Evolutionary conservation across 1,140 invertebrate species (phyloP), one percentile per base, ranked within the genome.

Genomic region (Drosophila sp.): DNA sequence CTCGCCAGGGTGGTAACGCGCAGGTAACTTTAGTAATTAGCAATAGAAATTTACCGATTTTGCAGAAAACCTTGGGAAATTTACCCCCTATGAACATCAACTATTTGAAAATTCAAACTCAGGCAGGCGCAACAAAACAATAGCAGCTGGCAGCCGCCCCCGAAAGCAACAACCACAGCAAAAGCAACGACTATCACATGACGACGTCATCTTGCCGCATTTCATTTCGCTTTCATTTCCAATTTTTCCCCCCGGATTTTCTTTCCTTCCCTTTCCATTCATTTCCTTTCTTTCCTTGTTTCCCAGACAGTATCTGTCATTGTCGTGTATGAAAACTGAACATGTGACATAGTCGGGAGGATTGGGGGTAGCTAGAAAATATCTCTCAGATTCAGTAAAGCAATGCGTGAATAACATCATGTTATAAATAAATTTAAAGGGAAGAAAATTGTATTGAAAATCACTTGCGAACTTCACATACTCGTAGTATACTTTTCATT

Each of bases 171-270:
- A 65, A 44, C 30, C 29, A 38, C 55, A 72, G 40, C 56, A 32
- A 66, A 62, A 60, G 40, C 73, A 60, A 73, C 62, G 41, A 55
- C 61, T 55, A 60, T 47, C 17, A 11, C 60, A 23, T 64, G 32
- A 68, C 83, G 76, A 79, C 83, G 76, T 82, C 82, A 87, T 76
- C 66, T 70, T 40, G 60, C 67, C 54, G 63, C 67, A 71, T 82
- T 87, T 87, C 67, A 71, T 82, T 87, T 87, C 71, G 78, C 79
- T 87, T 86, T 86, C 86, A 78, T 83, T 85, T 86, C 61, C 23
- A 50, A 27, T 50, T 50, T 50, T 50, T 4, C 23, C 23, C 23
- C 44, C 44, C 35, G 35, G 35, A 8, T 38, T 38, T 38, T 38
- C 35, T 11, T 38, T 38, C 3, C 2, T 65, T 33, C 17, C 35